A percentile compares a stretch with the other conserved stretches of the same genome.
Conservation (phyloP, 1,140 invertebrate species). For the Dolichoris vasculosae region DNA sequence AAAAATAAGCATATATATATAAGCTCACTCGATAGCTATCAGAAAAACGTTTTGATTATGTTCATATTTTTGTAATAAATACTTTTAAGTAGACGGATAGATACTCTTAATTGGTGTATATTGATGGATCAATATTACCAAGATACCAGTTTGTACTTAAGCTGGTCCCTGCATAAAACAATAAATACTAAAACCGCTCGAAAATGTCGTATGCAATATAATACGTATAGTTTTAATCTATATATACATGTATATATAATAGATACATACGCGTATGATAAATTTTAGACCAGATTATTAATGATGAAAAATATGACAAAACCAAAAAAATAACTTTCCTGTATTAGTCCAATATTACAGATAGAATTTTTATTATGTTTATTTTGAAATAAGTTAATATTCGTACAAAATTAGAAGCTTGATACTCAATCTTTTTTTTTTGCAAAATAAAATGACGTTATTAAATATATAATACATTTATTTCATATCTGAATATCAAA, state of each 20-base stretch:
- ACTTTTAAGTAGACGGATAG: not conserved
- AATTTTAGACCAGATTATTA: not conserved
- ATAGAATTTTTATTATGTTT: not conserved
- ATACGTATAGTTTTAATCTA: not conserved
- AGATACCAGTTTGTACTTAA: not conserved
- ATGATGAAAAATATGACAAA: not conserved
- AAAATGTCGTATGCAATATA: not conserved
- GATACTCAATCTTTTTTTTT: not conserved
- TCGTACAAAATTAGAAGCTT: not conserved
- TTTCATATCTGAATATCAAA: not conserved
- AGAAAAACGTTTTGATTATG: not conserved
- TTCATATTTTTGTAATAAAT: conserved; percentile 11
- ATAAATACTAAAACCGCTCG: not conserved
- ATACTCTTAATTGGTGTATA: not conserved
- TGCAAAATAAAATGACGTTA: not conserved
- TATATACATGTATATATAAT: not conserved
- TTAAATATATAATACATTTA: not conserved
- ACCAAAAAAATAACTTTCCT: not conserved
- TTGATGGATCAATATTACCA: not conserved
- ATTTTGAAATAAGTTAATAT: not conserved
- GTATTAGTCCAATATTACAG: not conserved
- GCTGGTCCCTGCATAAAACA: not conserved
- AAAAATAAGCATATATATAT: too few species aligned
- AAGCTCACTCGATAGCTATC: not conserved
- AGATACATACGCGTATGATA: too few species aligned